A percentile compares a stretch with the other conserved stretches of the same genome.
Conservation (phyloP, 2,888 invertebrate species). For the Limenitis camilla region DNA sequence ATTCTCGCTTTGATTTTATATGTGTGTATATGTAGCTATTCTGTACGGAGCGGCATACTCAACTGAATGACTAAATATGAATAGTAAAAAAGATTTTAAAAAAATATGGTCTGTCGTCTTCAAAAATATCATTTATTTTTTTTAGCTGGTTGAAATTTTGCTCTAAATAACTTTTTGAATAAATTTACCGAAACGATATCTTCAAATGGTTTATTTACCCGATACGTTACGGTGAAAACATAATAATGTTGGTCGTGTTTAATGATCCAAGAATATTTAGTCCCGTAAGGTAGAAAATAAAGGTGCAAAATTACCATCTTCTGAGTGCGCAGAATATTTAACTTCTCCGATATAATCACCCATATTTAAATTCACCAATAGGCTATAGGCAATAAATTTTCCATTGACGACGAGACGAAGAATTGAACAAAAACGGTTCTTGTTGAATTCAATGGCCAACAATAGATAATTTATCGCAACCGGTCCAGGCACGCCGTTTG, state of each 20-base stretch:
- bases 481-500: constrained; percentile 43
- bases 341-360: constrained; percentile 60
- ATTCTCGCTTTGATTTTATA: no score
- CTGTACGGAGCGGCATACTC: no score
- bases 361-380: constrained; percentile 66
- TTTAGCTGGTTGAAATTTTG: no score
- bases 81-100: no score
- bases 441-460: constrained; percentile 62
- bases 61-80: no score
- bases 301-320: constrained; percentile 48
- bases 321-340: constrained; percentile 54
- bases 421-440: constrained; percentile 71
- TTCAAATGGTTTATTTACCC: no score
- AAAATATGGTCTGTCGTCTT: no score
- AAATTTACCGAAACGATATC: no score
- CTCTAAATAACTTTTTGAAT: no score
- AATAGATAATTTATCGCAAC: constrained; percentile 71
- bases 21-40: no score
- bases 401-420: constrained; percentile 69
- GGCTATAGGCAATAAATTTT: constrained; percentile 59
- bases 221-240: constrained; percentile 33
- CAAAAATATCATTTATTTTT: no score
- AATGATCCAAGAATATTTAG: constrained; percentile 37
- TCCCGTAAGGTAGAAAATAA: constrained; percentile 39
- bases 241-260: constrained; percentile 30